Evolutionary conservation across 2,888 invertebrate genomes (phyloP).

Genomic region (Hirtodrosophila trivittata): DNA sequence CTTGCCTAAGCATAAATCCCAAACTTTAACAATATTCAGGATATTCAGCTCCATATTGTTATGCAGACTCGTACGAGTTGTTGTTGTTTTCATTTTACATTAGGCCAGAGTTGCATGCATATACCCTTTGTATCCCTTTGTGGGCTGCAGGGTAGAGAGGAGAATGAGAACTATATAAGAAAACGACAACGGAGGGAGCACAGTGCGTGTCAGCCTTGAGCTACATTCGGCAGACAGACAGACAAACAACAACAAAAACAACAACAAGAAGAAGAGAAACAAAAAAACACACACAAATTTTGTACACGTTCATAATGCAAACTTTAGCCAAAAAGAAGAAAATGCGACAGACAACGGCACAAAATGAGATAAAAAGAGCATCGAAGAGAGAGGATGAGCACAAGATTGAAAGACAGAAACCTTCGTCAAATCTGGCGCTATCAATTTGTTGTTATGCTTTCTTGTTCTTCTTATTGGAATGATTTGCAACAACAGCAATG

Average conservation of each 20-base stretch:
- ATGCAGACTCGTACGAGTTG: no score
- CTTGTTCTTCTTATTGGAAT: constrained; percentile 44
- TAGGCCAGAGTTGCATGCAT: constrained; percentile 12
- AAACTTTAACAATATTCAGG: no score
- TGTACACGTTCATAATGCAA: constrained; percentile 61
- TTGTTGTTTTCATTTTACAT: not conserved
- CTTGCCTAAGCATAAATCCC: no score
- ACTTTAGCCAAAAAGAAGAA: constrained; percentile 46
- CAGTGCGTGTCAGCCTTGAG: constrained; percentile 68
- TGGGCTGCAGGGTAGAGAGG: constrained; percentile 9
- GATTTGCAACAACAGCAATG: constrained; percentile 30
- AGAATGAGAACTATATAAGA: constrained; percentile 18
- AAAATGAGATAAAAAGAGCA: constrained; percentile 6
- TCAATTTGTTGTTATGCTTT: constrained; percentile 48
- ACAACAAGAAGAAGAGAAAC: constrained; percentile 12
- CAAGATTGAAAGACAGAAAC: constrained; percentile 33
- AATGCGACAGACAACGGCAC: constrained; percentile 39
- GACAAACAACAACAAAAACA: constrained; percentile 6
- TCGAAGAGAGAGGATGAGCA: not conserved
- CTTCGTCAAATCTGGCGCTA: constrained; percentile 69
- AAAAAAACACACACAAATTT: constrained; percentile 38
- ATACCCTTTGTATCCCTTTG: constrained; percentile 21
- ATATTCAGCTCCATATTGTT: no score
- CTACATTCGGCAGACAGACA: constrained; percentile 58
- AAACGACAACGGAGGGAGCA: constrained; percentile 17